Conservation (phyloP, 1,140 invertebrate genomes). For the Aculops lycopersici region DNA sequence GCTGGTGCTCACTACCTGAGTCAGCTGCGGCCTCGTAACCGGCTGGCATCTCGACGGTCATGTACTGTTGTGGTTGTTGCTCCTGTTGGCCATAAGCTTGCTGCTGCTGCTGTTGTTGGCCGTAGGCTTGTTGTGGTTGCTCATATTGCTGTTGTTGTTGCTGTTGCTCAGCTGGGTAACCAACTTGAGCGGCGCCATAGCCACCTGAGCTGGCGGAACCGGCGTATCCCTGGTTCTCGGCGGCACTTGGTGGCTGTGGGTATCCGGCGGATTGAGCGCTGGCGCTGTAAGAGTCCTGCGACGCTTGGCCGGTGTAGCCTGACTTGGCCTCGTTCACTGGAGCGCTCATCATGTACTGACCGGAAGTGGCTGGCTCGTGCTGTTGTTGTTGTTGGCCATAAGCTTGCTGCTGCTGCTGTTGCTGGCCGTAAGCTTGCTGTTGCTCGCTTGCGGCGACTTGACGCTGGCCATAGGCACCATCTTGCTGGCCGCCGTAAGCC, state of each 20-base stretch:
- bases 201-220: not conserved
- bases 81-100: too few species aligned
- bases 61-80: too few species aligned
- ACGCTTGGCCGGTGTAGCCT: too few species aligned
- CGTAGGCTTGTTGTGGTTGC: not conserved
- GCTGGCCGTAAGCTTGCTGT: not conserved
- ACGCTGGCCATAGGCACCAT: not conserved
- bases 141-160: not conserved
- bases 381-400: too few species aligned
- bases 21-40: too few species aligned
- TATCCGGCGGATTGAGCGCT: not conserved
- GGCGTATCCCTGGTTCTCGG: not conserved
- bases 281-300: not conserved
- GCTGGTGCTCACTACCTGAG: not conserved
- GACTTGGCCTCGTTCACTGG: too few species aligned
- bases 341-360: too few species aligned
- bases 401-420: not conserved
- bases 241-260: not conserved
- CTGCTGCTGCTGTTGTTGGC: not conserved
- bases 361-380: too few species aligned
- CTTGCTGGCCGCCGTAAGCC: not conserved
- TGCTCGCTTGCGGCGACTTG: not conserved
- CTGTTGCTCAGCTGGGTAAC: not conserved
- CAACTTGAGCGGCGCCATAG: not conserved
- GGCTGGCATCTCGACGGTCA: not conserved